Percentiles rank a stretch among this genome's conserved stretches.
Conservation (phyloP, 1,140 invertebrate genomes). For the Temnothorax nylanderi region DNA sequence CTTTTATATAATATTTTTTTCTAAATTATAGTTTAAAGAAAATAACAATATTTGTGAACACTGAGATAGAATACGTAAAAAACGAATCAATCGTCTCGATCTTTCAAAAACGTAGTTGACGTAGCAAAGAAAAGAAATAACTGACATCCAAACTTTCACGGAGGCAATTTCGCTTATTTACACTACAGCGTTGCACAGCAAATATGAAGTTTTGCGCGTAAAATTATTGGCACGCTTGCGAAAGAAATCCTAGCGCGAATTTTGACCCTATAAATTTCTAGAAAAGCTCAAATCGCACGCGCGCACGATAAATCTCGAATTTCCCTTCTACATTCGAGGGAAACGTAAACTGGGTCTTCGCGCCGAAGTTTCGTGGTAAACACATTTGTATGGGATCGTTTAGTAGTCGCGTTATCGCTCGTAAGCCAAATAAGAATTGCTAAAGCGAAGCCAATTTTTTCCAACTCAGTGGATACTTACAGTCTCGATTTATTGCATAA, state of each 20-base stretch:
- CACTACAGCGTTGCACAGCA: conserved; percentile 35
- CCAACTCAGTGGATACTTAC: conserved; percentile 55
- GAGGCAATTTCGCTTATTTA: conserved; percentile 54
- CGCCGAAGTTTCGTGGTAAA: conserved; percentile 71
- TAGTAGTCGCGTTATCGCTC: conserved; percentile 67
- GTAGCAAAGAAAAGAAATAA: conserved; percentile 1
- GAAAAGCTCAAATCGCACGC: conserved; percentile 55
- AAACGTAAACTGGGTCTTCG: conserved; percentile 71
- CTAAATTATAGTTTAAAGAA: not conserved
- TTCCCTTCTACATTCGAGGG: conserved; percentile 50
- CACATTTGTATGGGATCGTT: conserved; percentile 75
- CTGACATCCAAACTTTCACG: conserved; percentile 34
- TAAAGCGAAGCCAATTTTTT: conserved; percentile 74
- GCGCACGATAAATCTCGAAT: conserved; percentile 66
- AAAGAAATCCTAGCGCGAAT: conserved; percentile 48
- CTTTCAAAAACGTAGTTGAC: conserved; percentile 14
- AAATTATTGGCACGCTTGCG: conserved; percentile 49
- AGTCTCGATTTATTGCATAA: conserved; percentile 45
- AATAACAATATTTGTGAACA: not conserved
- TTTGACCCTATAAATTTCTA: conserved; percentile 63
- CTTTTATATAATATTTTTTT: not conserved
- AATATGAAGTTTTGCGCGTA: conserved; percentile 54
- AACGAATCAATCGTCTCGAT: not conserved
- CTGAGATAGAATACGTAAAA: not conserved
- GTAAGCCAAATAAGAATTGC: conserved; percentile 70